Evolutionary conservation across 2,888 invertebrate species (phyloP).

Genomic region (Brachynemurus nebulosus): DNA sequence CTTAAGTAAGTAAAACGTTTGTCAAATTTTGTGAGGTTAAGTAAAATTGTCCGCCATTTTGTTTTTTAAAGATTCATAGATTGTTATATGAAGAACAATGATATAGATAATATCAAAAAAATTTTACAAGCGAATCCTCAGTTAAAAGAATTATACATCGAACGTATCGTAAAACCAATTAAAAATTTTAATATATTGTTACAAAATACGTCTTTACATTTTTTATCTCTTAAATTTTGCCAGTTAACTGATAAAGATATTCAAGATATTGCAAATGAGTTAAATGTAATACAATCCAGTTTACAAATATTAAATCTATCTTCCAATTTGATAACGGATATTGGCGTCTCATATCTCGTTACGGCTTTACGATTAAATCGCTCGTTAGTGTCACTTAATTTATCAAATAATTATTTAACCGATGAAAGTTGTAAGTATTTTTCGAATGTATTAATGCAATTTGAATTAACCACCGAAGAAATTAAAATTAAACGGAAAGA

Average conservation of each 20-base stretch:
- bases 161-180: too few relatives aligned
- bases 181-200: too few relatives aligned
- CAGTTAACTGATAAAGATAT: neutral
- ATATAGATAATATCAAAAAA: too few relatives aligned
- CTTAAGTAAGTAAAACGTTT: too few relatives aligned
- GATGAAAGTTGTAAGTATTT: slow-evolving; percentile 20
- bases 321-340: slow-evolving; percentile 27
- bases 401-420: slow-evolving; percentile 25
- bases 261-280: slow-evolving; percentile 19
- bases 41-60: too few relatives aligned
- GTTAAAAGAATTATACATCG: too few relatives aligned
- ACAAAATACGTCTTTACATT: neutral
- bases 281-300: slow-evolving; percentile 17
- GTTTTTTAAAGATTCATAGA: too few relatives aligned
- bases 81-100: too few relatives aligned
- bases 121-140: too few relatives aligned
- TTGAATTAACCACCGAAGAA: slow-evolving; percentile 26
- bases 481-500: slow-evolving; percentile 21
- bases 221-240: neutral
- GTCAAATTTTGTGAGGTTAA: too few relatives aligned
- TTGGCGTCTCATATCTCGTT: slow-evolving; percentile 24
- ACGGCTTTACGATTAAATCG: slow-evolving; percentile 26
- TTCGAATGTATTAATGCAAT: slow-evolving; percentile 21
- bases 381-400: slow-evolving; percentile 22
- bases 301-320: slow-evolving; percentile 27